phyloP scores from a whole-genome alignment of 2,888 invertebrate genomes.

The Eurytoma californica region DNA sequence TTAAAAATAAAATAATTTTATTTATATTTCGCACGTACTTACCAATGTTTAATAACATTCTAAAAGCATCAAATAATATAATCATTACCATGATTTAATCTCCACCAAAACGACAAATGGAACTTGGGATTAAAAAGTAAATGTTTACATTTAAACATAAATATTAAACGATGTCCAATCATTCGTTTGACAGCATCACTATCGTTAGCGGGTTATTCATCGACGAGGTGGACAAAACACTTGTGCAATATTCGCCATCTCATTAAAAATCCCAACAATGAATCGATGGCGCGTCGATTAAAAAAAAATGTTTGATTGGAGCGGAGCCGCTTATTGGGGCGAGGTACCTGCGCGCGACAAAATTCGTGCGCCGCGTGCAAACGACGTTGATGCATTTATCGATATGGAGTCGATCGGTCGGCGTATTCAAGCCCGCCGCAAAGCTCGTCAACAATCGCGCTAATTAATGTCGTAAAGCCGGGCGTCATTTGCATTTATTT shows the following conservation, averaged over 20 bases:
- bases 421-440: not conserved
- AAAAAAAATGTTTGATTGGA: not conserved
- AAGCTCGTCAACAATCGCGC: constrained; percentile 13
- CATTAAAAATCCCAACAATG: constrained; percentile 10
- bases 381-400: constrained; percentile 35
- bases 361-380: constrained; percentile 4
- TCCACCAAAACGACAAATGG: too few relatives aligned
- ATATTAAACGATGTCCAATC: too few relatives aligned
- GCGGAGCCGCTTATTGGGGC: not conserved
- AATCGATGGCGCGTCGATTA: not conserved
- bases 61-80: too few relatives aligned
- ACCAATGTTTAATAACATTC: too few relatives aligned
- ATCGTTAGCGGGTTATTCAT: constrained; percentile 1
- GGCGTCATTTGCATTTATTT: not conserved
- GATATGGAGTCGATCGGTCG: constrained; percentile 1
- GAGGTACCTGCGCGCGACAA: not conserved
- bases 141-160: too few relatives aligned
- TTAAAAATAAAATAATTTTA: too few relatives aligned
- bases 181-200: too few relatives aligned
- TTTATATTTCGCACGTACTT: too few relatives aligned
- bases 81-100: too few relatives aligned
- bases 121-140: too few relatives aligned
- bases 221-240: not conserved
- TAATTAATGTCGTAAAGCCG: constrained; percentile 38
- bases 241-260: not conserved